These are phyloP conservation scores for Amphiprion clarkii DNA, from an alignment of 2,797 vertebrate species.

Conservation along the genomic window DNA sequence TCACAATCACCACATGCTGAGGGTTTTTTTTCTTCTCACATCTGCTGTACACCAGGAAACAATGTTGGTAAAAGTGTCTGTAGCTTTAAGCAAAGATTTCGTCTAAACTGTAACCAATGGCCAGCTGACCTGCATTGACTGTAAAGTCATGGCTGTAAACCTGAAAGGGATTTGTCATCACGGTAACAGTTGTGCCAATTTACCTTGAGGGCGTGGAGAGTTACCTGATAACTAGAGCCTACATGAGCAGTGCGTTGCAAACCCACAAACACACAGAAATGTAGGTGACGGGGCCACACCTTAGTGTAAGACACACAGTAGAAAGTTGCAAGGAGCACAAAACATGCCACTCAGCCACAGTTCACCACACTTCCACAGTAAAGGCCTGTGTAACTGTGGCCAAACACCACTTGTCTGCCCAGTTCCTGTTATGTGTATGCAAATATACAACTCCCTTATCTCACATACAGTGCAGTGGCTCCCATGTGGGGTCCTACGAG, in stretches of 20 bases:
- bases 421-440: constrained; percentile 10
- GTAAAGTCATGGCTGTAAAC: constrained; percentile 38
- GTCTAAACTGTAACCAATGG: constrained; percentile 19
- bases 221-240: constrained; percentile 46
- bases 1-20: constrained; percentile 6
- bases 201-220: constrained; percentile 65
- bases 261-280: constrained; percentile 1
- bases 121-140: constrained; percentile 36
- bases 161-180: constrained; percentile 22
- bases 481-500: constrained; percentile 49
- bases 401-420: constrained; percentile 8
- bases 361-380: neutral
- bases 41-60: constrained; percentile 41
- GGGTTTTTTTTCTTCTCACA: constrained; percentile 14
- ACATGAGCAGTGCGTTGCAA: neutral
- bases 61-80: constrained; percentile 8
- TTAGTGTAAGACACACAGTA: constrained; percentile 12
- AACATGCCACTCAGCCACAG: neutral
- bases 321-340: neutral
- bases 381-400: neutral
- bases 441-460: constrained; percentile 19
- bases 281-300: constrained; percentile 46
- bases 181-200: constrained; percentile 27
- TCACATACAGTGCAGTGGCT: constrained; percentile 26
- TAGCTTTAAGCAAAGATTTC: constrained; percentile 31